phyloP scores from a whole-genome alignment of 2,113 vertebrate genomes.

The Rattus rattus region DNA sequence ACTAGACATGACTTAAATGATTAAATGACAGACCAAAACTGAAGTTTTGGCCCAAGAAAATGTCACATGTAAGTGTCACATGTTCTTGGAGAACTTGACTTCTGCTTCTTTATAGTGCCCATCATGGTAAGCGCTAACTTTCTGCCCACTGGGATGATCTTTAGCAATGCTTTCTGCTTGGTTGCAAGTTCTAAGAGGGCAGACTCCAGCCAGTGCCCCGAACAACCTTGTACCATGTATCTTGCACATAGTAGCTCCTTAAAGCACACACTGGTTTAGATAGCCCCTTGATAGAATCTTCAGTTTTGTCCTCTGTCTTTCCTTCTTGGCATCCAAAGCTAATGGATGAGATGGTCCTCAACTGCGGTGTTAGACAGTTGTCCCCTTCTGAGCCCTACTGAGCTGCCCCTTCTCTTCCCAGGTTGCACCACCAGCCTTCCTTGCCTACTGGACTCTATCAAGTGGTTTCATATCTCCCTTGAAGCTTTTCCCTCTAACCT shows the following conservation, averaged over 20 bases:
- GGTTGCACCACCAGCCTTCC: background rate
- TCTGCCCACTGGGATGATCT: no score
- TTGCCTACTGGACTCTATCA: background rate
- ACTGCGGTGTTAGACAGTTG: no score
- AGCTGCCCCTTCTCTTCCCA: background rate
- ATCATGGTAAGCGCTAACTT: no score
- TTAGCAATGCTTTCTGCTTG: background rate
- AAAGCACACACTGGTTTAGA: background rate
- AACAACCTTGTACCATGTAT: background rate
- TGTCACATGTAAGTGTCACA: background rate
- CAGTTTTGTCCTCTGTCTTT: background rate
- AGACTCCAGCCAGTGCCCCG: background rate
- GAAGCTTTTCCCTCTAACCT: background rate
- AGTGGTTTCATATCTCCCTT: background rate
- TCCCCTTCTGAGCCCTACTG: background rate
- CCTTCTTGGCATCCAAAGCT: background rate
- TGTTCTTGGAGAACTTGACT: background rate
- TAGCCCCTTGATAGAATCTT: background rate
- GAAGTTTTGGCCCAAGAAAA: background rate
- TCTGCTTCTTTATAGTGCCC: background rate
- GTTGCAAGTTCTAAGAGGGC: background rate
- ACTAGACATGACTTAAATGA: background rate
- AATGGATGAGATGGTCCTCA: background rate
- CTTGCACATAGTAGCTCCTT: background rate
- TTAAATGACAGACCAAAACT: constrained; percentile 13